Conservation (phyloP, 2,113 vertebrate species). For the Neolamprologus sp. region DNA sequence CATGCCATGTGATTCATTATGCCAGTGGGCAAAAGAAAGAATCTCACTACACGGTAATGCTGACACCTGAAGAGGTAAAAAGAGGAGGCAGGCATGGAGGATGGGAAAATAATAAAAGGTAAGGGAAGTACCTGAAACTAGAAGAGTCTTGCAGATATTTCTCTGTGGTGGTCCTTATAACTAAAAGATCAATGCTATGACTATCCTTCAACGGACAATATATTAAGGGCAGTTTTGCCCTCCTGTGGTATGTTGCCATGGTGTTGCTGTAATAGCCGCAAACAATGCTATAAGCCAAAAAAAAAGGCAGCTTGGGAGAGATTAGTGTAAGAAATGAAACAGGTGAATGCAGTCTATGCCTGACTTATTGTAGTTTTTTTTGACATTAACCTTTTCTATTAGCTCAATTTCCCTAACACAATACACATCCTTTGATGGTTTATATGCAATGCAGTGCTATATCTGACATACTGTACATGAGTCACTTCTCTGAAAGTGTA, state of each 20-base stretch:
- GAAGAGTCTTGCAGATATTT: not conserved
- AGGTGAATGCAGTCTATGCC: not conserved
- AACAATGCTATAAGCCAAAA: not conserved
- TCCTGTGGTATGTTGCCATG: not conserved
- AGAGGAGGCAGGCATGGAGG: not conserved
- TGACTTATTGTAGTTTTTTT: not conserved
- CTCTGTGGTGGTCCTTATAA: not conserved
- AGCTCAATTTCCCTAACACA: not conserved
- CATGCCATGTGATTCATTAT: conserved; percentile 59
- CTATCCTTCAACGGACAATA: not conserved
- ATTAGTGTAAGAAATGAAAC: not conserved
- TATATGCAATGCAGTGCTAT: not conserved
- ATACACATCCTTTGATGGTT: not conserved
- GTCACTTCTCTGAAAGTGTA: not conserved
- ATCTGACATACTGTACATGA: not conserved
- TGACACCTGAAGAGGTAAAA: conserved; percentile 42
- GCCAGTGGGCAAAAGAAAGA: conserved; percentile 42
- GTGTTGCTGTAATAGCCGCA: conserved; percentile 7
- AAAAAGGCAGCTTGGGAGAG: not conserved
- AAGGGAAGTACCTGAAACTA: not conserved
- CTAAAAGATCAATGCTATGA: conserved; percentile 20
- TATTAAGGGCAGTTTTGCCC: conserved; percentile 23
- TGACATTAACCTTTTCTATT: not conserved
- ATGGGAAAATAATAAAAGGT: not conserved
- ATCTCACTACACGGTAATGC: conserved; percentile 37